These are phyloP conservation scores for Diarsia rubi DNA, from an alignment of 2,888 invertebrate species.

Conservation along the genomic window DNA sequence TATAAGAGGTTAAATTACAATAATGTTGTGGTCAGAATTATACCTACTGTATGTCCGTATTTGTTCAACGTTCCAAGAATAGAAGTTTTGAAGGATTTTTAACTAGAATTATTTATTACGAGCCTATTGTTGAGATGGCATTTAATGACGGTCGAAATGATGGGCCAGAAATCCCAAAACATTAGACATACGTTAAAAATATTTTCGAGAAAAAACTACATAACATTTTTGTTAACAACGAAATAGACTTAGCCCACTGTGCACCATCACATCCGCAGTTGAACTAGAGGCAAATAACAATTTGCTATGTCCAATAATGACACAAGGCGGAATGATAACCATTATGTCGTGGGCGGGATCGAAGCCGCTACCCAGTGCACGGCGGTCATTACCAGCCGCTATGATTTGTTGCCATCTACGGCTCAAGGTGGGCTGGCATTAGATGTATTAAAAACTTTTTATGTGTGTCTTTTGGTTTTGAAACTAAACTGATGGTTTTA, in stretches of 20 bases:
- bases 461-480: constrained; percentile 24
- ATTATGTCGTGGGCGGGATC: constrained; percentile 75
- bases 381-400: constrained; percentile 65
- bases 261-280: constrained; percentile 49
- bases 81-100: not conserved
- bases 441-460: constrained; percentile 53
- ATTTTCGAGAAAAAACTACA: no score
- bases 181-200: no score
- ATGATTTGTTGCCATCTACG: constrained; percentile 65
- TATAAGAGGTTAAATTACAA: constrained; percentile 46
- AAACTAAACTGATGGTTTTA: constrained; percentile 19
- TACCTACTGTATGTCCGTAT: constrained; percentile 8
- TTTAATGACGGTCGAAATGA: not conserved
- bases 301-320: constrained; percentile 72
- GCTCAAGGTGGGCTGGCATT: constrained; percentile 60
- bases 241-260: constrained; percentile 37
- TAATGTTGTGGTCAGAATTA: constrained; percentile 40
- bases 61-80: not conserved
- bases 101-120: not conserved
- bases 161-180: no score
- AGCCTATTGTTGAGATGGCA: not conserved
- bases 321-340: constrained; percentile 70
- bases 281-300: constrained; percentile 65
- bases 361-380: constrained; percentile 70
- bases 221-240: constrained; percentile 17